Evolutionary conservation across 2,888 invertebrate genomes (phyloP).

Genomic region (Hipparchia semele): DNA sequence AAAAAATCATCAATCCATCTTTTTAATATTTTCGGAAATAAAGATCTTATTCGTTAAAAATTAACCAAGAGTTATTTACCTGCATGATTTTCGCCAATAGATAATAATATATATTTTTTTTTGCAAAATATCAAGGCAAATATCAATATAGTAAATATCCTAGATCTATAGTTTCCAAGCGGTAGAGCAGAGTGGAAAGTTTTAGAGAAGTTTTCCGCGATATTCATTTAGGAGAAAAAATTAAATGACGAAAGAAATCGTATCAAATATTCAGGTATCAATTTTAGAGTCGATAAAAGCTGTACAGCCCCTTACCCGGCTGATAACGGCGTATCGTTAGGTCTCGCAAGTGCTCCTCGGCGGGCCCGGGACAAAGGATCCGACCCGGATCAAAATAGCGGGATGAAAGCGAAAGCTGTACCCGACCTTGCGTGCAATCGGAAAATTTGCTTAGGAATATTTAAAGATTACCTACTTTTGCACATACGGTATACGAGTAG

Average conservation of each 20-base stretch:
- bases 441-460: constrained; percentile 4
- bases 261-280: neutral
- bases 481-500: neutral
- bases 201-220: too few relatives aligned
- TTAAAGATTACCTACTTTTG: neutral
- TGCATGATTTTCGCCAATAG: too few relatives aligned
- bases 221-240: neutral
- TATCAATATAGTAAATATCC: too few relatives aligned
- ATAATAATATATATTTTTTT: too few relatives aligned
- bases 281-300: constrained; percentile 2
- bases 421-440: constrained; percentile 6
- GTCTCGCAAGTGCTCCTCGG: constrained; percentile 2
- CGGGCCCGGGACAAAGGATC: constrained; percentile 1
- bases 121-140: too few relatives aligned
- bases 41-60: too few relatives aligned
- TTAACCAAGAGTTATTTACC: too few relatives aligned
- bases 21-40: too few relatives aligned
- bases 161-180: neutral
- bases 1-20: too few relatives aligned
- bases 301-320: neutral
- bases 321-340: constrained; percentile 1
- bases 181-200: neutral
- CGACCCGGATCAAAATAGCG: constrained; percentile 20
- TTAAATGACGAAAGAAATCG: neutral
- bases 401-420: constrained; percentile 3